Evolutionary conservation across 30 jellyfish, hydroid and myxozoan species (phyloP).

Genomic region (Aurelia sp.): DNA sequence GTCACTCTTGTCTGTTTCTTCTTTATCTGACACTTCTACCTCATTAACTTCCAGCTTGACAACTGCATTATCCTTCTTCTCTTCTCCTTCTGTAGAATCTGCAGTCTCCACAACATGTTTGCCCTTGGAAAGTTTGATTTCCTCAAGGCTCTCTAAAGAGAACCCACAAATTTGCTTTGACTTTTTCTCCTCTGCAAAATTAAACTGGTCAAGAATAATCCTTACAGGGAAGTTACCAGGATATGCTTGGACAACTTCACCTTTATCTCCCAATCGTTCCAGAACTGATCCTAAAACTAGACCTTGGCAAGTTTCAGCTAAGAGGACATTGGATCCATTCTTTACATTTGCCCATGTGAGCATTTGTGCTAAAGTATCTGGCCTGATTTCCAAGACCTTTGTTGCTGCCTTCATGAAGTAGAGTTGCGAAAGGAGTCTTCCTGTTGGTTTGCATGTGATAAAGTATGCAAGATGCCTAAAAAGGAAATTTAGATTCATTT

Average conservation of each 20-base stretch:
- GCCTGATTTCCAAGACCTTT: slow-evolving; percentile 75
- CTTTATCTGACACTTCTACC: slow-evolving; percentile 7
- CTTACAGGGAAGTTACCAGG: slow-evolving; percentile 89
- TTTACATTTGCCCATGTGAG: slow-evolving; percentile 78
- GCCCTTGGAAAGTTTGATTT: slow-evolving; percentile 11
- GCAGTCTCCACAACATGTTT: background rate
- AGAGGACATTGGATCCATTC: slow-evolving; percentile 76
- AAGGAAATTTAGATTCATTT: no score
- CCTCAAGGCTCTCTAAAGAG: slow-evolving; percentile 69
- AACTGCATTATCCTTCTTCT: background rate
- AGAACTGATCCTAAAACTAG: slow-evolving; percentile 79
- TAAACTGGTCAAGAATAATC: slow-evolving; percentile 70
- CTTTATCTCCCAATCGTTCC: slow-evolving; percentile 88
- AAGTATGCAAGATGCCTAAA: slow-evolving; percentile 81
- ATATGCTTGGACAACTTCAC: slow-evolving; percentile 71
- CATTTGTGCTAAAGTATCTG: slow-evolving; percentile 86
- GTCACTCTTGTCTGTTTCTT: background rate
- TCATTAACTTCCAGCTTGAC: background rate
- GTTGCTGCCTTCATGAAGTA: slow-evolving; percentile 55
- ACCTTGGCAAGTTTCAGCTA: slow-evolving; percentile 85
- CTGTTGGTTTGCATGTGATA: slow-evolving; percentile 74
- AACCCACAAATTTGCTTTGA: slow-evolving; percentile 61
- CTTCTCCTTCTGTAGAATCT: slow-evolving; percentile 1
- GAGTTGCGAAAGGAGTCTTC: slow-evolving; percentile 73
- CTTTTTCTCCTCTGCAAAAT: slow-evolving; percentile 37